These are phyloP conservation scores for Aethina tumida DNA, from an alignment of 1,140 invertebrate genomes.

Conservation along the genomic window DNA sequence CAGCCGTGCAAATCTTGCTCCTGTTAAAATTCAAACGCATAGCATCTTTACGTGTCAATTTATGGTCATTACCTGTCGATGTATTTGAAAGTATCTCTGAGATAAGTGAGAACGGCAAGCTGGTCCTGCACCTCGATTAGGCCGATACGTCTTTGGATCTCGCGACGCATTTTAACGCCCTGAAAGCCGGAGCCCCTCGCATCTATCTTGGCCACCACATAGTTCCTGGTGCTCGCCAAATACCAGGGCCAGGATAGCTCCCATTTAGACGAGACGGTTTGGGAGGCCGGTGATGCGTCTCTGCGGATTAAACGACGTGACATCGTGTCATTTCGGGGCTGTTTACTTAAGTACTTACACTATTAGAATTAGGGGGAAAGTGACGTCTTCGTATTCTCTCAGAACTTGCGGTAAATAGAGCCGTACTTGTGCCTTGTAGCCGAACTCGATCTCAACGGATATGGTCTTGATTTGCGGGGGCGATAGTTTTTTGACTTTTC, in stretches of 20 bases:
- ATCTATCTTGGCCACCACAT: conserved; percentile 71
- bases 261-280: conserved; percentile 65
- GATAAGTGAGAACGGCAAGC: conserved; percentile 67
- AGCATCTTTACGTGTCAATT: too few species aligned
- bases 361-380: conserved; percentile 68
- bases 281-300: conserved; percentile 63
- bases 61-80: too few species aligned
- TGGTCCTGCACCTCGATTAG: conserved; percentile 73
- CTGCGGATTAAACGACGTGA: conserved; percentile 33
- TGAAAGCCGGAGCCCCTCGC: conserved; percentile 67
- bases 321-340: not conserved
- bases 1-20: conserved; percentile 60
- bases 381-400: conserved; percentile 66
- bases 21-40: too few species aligned
- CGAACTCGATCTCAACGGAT: conserved; percentile 43
- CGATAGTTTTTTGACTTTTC: conserved; percentile 25
- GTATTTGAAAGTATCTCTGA: conserved; percentile 61
- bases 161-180: conserved; percentile 60
- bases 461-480: conserved; percentile 32
- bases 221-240: conserved; percentile 60
- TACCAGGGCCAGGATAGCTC: conserved; percentile 67
- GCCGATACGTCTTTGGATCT: conserved; percentile 54
- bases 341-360: conserved; percentile 70
- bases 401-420: conserved; percentile 67
- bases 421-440: conserved; percentile 48